Base-by-base conservation (phyloP, 2,113 vertebrate genomes). In the Morone saxatilis region DNA sequence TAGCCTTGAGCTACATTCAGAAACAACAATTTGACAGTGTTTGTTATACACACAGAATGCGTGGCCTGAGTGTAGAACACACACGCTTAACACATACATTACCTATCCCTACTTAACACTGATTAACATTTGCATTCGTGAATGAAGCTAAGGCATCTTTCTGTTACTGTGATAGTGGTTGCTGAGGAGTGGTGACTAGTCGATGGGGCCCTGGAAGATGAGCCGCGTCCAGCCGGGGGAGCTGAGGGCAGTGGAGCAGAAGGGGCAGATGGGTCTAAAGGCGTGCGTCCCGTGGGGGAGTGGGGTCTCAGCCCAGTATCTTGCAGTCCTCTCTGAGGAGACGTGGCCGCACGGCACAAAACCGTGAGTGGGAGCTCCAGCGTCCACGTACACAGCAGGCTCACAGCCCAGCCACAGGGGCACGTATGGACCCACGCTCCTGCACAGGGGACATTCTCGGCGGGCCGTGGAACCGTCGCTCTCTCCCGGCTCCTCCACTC, bases 131-230 rank as follows among this genome's bases (percentile, higher is more conserved):
- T 70, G 75, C 48, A 43, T 17, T 25, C 81, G 1, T 56, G 85
- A 88, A 81, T 71, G 86, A 57, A 85, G 90, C 90, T 60, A 76
- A 56, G 86, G 82, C 54, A 16, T 80, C 67, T 75, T 78, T 63
- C 60, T 79, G 91, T 70, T 76, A 13, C 22, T 85, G 84, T 81
- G 76, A 65, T 1, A 65, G 88, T 62, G 68, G 70, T 70, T 78
- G 53, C 59, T 51, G 78, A 36, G 73, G 38, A 25, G 76, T 66
- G 20, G 70, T 6, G 40, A 11, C 82, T 97, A 99, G 96, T 99
- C 98, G 71, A 99, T 89, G 7, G 98, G 98, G 59, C 98, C 98
- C 94, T 99, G 98, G 94, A 99, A 99, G 94, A 99, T 99, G 48
- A 99, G 94, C 86, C 97, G 97, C 67, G 97, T 87, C 94, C 96